Conservation (phyloP, 2,113 vertebrate species). For the Hypanus sabinus region DNA sequence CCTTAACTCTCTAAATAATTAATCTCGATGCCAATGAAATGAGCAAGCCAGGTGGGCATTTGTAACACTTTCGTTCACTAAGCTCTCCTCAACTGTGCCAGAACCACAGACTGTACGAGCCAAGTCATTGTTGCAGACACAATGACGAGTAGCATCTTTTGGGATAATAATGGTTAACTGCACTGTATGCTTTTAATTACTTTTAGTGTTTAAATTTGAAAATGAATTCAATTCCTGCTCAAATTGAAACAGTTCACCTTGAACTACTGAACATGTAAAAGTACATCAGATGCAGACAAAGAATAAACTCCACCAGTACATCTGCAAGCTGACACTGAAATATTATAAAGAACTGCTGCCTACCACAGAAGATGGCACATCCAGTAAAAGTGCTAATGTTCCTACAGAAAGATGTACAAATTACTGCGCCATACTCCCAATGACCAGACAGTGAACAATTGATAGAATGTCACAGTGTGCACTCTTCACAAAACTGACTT, state of each 20-base stretch:
- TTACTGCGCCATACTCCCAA: background rate
- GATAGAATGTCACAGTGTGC: background rate
- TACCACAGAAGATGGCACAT: slow-evolving; percentile 49
- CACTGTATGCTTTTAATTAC: slow-evolving; percentile 28
- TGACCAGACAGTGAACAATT: background rate
- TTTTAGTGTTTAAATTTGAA: slow-evolving; percentile 48
- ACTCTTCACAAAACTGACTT: background rate
- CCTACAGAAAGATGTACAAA: background rate
- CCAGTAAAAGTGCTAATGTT: slow-evolving; percentile 44
- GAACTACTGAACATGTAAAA: slow-evolving; percentile 49
- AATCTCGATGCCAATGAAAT: background rate
- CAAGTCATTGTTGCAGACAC: slow-evolving; percentile 12
- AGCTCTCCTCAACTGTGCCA: background rate
- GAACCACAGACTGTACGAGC: background rate
- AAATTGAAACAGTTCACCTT: slow-evolving; percentile 44
- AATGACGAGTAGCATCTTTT: background rate
- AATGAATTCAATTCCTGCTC: slow-evolving; percentile 39
- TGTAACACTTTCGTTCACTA: background rate
- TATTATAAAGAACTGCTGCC: slow-evolving; percentile 50
- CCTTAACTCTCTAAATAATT: background rate
- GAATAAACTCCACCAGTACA: slow-evolving; percentile 44
- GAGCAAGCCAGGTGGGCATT: background rate
- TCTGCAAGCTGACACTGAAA: slow-evolving; percentile 48
- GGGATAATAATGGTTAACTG: background rate
- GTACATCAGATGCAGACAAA: slow-evolving; percentile 63